Percentiles rank a stretch among this genome's conserved stretches.
Evolutionary conservation across 2,113 vertebrate species (phyloP).

Genomic region (Elaphurus davidianus): DNA sequence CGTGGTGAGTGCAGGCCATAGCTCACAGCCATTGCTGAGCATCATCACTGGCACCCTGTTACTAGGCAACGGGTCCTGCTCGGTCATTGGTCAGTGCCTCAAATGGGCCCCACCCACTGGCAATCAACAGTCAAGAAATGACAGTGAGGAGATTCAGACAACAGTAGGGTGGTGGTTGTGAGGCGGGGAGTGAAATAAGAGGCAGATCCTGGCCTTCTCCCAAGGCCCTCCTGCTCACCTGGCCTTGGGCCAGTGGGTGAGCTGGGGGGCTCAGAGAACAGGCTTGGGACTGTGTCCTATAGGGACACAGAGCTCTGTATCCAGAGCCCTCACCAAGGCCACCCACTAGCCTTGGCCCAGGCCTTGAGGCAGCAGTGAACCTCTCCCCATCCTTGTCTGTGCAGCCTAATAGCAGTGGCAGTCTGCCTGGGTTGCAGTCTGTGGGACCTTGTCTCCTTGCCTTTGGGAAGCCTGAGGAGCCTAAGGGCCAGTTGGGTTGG

Average conservation of each 20-base stretch:
- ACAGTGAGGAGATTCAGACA: neutral
- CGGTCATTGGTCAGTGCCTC: neutral
- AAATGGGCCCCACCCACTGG: neutral
- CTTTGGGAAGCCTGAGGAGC: neutral
- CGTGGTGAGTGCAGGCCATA: neutral
- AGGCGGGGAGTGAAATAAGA: neutral
- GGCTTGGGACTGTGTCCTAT: neutral
- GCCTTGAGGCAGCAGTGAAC: neutral
- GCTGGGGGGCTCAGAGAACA: neutral
- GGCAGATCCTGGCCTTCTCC: neutral
- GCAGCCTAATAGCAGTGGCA: neutral
- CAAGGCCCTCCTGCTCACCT: neutral
- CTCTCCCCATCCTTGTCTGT: neutral
- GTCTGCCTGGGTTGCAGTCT: neutral
- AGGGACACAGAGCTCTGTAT: neutral
- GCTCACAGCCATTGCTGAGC: neutral
- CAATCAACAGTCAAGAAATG: neutral
- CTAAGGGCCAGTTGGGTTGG: neutral
- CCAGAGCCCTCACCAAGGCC: neutral
- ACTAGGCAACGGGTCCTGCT: neutral
- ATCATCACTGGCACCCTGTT: neutral
- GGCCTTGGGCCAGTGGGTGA: neutral
- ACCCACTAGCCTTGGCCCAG: neutral
- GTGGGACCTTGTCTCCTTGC: neutral
- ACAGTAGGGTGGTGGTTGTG: neutral